phyloP scores from a whole-genome alignment of 2,888 invertebrate genomes.

The Actias luna region DNA sequence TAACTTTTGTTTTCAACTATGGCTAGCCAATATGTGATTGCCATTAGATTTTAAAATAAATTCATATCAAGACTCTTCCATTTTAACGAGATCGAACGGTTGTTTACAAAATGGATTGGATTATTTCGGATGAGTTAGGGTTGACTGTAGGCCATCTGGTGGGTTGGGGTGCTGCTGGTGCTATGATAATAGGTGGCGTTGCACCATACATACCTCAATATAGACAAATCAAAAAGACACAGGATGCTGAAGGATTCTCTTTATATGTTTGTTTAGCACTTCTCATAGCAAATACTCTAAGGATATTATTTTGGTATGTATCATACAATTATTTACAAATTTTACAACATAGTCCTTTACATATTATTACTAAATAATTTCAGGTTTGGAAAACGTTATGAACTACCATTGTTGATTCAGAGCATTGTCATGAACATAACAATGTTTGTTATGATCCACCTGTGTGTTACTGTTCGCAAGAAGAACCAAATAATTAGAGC shows the following conservation, averaged over 20 bases:
- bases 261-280: constrained; percentile 97
- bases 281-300: constrained; percentile 96
- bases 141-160: constrained; percentile 88
- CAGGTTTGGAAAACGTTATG: constrained; percentile 99
- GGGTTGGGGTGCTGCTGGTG: constrained; percentile 90
- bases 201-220: constrained; percentile 98
- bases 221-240: constrained; percentile 92
- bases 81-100: neutral
- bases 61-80: neutral
- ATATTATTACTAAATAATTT: constrained; percentile 12
- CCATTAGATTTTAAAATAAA: neutral
- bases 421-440: constrained; percentile 98
- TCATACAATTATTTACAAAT: neutral
- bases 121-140: constrained; percentile 88
- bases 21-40: neutral
- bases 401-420: constrained; percentile 96
- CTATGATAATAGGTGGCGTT: constrained; percentile 97
- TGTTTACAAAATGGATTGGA: constrained; percentile 85
- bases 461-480: constrained; percentile 93
- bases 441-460: constrained; percentile 97
- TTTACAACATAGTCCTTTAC: neutral
- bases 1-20: neutral
- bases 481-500: constrained; percentile 89
- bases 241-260: constrained; percentile 98
- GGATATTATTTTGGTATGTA: constrained; percentile 98